Base-by-base conservation (phyloP, 2,888 invertebrate species). In the Hydraecia micacea region DNA sequence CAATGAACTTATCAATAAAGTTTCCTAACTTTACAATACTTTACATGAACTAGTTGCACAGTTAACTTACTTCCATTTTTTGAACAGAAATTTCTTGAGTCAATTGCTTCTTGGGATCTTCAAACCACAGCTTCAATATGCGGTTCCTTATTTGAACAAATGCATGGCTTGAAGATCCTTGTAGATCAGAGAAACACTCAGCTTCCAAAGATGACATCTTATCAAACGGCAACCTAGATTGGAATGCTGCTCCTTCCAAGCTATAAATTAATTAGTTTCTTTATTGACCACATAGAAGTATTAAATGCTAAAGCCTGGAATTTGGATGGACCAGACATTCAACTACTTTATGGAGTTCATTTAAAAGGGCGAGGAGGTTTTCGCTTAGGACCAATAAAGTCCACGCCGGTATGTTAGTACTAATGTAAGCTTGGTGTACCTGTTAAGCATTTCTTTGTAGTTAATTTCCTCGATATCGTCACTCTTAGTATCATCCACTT, bases 121-220 rank as follows among this genome's bases (percentile, higher is more conserved):
- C 99, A 83, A 99, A 97, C 99, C 99, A 99, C 94, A 99, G 97
- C 95, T 99, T 99, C 39, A 99, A 95, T 85, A 99, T 97, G 86
- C 99, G 97, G 93, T 99, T 99, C 81, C 99, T 97, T 84, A 99
- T 98, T 93, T 99, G 98, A 32, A 99, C 97, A 94, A 99, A 99
- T 39, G 99, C 98, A 94, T 99, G 98, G 62, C 98, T 97, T 1
- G 98, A 98, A 25, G 98, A 98, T 83, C 98, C 98, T 74, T 98
- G 98, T 39, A 99, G 98, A 92, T 99, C 99, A 5, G 99, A 98
- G 94, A 99, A 99, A 92, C 98, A 98, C 72, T 98, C 98, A 0
- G 99, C 99, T 97, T 99, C 99, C 58, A 98, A 97, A 0, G 99
- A 98, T 13, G 99, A 99, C 97, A 99, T 98, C 94, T 99, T 99